Evolutionary conservation across 1,140 invertebrate species (phyloP).

Genomic region (Papilio glaucus): DNA sequence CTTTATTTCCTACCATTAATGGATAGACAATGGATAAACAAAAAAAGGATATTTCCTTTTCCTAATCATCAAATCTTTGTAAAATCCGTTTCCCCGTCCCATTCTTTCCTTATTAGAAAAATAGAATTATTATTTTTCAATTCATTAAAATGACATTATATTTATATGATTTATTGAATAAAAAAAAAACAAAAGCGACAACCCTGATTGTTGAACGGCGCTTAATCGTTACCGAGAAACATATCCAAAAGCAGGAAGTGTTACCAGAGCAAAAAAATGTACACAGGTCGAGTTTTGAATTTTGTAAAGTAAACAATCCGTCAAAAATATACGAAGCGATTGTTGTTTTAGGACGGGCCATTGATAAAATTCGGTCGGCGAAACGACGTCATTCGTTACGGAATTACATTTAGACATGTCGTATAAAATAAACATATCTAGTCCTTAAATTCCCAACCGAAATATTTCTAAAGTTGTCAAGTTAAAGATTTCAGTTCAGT

Average conservation of each 20-base stretch:
- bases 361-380: slow-evolving; percentile 28
- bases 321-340: slow-evolving; percentile 1
- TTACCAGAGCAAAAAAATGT: slow-evolving; percentile 5
- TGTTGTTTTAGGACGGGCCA: slow-evolving; percentile 35
- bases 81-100: no score
- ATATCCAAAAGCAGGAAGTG: slow-evolving; percentile 33
- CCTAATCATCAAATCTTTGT: no score
- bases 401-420: slow-evolving; percentile 11
- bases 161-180: background rate
- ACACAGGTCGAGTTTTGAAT: slow-evolving; percentile 27
- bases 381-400: slow-evolving; percentile 9
- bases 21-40: no score
- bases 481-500: no score
- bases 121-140: no score
- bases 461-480: no score
- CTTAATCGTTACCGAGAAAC: slow-evolving; percentile 30
- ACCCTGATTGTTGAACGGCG: slow-evolving; percentile 20
- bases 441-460: no score
- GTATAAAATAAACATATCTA: background rate
- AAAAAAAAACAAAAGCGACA: slow-evolving; percentile 13
- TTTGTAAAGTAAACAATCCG: slow-evolving; percentile 26
- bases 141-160: no score
- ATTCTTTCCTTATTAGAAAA: no score
- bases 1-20: no score
- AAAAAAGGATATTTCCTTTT: no score